These are phyloP conservation scores for Copidosoma floridanum DNA, from an alignment of 1,140 invertebrate species.

Conservation along the genomic window DNA sequence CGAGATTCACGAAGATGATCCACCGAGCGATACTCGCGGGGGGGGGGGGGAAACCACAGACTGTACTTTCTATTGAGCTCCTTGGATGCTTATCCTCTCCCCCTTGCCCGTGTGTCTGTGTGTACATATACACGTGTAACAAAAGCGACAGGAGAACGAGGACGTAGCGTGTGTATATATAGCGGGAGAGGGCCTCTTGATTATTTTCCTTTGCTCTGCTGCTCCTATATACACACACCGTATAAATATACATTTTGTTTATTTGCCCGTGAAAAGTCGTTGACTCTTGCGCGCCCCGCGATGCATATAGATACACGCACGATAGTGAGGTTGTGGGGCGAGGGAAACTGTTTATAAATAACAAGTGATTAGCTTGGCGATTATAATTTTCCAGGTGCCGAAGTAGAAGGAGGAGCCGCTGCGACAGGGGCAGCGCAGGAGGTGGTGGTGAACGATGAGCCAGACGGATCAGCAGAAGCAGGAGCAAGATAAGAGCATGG, in stretches of 20 bases:
- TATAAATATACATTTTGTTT: no score
- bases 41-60: no score
- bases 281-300: neutral
- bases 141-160: no score
- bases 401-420: neutral
- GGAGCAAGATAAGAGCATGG: constrained; percentile 45
- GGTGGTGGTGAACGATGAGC: constrained; percentile 9
- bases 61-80: no score
- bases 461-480: constrained; percentile 11
- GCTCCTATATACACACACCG: no score
- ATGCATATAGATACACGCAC: no score
- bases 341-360: constrained; percentile 8
- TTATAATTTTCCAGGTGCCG: constrained; percentile 7
- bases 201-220: neutral
- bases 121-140: no score
- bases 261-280: neutral
- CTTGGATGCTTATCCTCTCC: no score
- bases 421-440: neutral
- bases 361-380: constrained; percentile 7
- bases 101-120: no score
- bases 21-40: no score
- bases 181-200: neutral
- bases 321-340: neutral
- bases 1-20: no score
- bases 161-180: neutral